These are phyloP conservation scores for Merluccius polli DNA, from an alignment of 2,797 vertebrate genomes.

Conservation along the genomic window DNA sequence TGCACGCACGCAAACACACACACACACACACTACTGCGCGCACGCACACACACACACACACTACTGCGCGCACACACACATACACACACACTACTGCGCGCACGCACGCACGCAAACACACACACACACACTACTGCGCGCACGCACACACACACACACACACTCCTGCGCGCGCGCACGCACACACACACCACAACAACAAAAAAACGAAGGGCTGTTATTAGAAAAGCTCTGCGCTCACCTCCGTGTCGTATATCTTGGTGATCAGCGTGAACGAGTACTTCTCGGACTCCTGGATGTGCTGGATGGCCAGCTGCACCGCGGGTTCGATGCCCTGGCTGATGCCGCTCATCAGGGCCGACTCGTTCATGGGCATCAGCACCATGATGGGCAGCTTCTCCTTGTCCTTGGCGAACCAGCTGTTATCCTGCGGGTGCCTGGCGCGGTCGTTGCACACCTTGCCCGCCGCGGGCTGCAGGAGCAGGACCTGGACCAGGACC, in stretches of 20 bases:
- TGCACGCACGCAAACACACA: background rate
- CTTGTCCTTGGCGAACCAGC: constrained; percentile 73
- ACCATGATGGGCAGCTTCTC: constrained; percentile 81
- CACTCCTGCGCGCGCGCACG: background rate
- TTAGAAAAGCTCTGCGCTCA: constrained; percentile 45
- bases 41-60: background rate
- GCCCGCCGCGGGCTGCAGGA: constrained; percentile 63
- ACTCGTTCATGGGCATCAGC: constrained; percentile 83
- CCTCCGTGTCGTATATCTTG: constrained; percentile 83
- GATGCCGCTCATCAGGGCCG: constrained; percentile 80
- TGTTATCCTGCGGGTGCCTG: constrained; percentile 76
- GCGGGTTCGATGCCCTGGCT: constrained; percentile 80
- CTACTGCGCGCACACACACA: constrained; percentile 12
- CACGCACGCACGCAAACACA: constrained; percentile 1
- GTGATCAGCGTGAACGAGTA: constrained; percentile 81
- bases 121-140: background rate
- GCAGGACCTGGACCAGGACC: constrained; percentile 61
- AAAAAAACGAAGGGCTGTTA: constrained; percentile 24
- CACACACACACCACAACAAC: constrained; percentile 2
- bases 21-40: no score
- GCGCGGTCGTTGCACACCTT: constrained; percentile 80
- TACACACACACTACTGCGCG: constrained; percentile 4
- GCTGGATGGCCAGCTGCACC: constrained; percentile 78
- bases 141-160: background rate
- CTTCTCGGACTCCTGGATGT: constrained; percentile 76